Evolutionary conservation across 2,113 vertebrate species (phyloP), one percentile per base, ranked within the genome.

Genomic region (Muntiacus muntjak): DNA sequence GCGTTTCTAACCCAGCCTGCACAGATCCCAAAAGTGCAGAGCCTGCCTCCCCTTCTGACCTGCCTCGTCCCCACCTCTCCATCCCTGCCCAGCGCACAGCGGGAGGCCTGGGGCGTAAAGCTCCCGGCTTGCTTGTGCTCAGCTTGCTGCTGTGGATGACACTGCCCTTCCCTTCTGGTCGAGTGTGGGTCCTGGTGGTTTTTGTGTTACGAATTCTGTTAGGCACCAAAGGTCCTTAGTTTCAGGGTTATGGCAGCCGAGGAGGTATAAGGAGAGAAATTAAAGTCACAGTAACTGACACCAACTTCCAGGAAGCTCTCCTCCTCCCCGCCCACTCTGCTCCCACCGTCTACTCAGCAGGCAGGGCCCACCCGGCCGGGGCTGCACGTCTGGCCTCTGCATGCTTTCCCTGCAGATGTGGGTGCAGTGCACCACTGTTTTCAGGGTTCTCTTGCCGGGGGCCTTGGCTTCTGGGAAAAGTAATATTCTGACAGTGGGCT

Each of bases 21-120:
- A 82, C 30, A 89, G 87, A 93, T 87, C 93, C 93, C 76, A 40
- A 57, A 97, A 96, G 87, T 58, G 54, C 82, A 52, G 43, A 36
- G 82, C 57, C 64, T 4, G 28, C 3, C 45, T 33, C 87, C 86
- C 0, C 90, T 94, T 96, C 78, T 97, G 71, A 84, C 89, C 88
- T 95, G 40, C 45, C 28, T 57, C 5, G 25, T 92, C 94, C 85
- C 93, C 8, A 2, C 26, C 21, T 57, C 55, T 16, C 15, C 1
- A 0, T 8, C 17, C 21, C 30, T 2, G 10, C 2, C 9, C 3
- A 52, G 45, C 28, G 1, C 9, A 47, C 52, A 9, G 43, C 1
- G 2, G 15, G n/a, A 28, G 36, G 40, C 25, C 23, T 28, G 30
- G 19, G 11, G 71, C 40, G 6, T 67, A 11, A 30, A 17, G 6